A percentile compares a stretch with the other conserved stretches of the same genome.
Conservation (phyloP, 2,888 invertebrate species). For the Drosophila macrothrix region DNA sequence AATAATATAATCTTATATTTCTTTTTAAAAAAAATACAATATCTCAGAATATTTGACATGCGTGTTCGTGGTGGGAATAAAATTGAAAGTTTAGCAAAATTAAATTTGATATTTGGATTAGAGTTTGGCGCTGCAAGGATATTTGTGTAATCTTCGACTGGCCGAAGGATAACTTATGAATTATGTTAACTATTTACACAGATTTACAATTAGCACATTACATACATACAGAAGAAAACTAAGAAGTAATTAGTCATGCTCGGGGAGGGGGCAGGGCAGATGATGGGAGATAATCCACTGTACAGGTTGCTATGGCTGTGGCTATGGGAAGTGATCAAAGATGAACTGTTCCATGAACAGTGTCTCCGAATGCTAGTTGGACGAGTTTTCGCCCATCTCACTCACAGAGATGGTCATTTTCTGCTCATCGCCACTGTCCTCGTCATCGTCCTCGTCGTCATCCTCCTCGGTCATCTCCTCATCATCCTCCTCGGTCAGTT, state of each 20-base stretch:
- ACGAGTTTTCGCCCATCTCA: slow-evolving; percentile 81
- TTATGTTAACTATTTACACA: slow-evolving; percentile 45
- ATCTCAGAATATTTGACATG: slow-evolving; percentile 8
- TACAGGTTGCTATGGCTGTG: slow-evolving; percentile 37
- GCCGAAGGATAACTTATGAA: slow-evolving; percentile 49
- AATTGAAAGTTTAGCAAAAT: neutral
- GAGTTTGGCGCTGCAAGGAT: slow-evolving; percentile 25
- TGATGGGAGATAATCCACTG: slow-evolving; percentile 10
- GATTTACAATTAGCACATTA: slow-evolving; percentile 48
- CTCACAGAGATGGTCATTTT: slow-evolving; percentile 84
- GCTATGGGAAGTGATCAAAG: slow-evolving; percentile 83
- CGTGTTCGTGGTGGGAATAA: neutral
- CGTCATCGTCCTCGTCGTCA: slow-evolving; percentile 67
- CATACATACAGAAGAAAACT: slow-evolving; percentile 23
- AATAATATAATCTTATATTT: neutral
- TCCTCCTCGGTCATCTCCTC: slow-evolving; percentile 77
- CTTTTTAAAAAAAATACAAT: slow-evolving; percentile 3
- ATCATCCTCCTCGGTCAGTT: slow-evolving; percentile 74
- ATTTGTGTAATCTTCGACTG: slow-evolving; percentile 30
- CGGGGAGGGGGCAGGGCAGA: neutral
- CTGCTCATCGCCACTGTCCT: slow-evolving; percentile 82
- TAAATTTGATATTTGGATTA: neutral
- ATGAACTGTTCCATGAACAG: slow-evolving; percentile 85
- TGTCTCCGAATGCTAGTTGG: slow-evolving; percentile 84
- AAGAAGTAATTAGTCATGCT: slow-evolving; percentile 22